Base-by-base conservation (phyloP, 2,113 vertebrate species). In the Syngnathoides biaculeatus region DNA sequence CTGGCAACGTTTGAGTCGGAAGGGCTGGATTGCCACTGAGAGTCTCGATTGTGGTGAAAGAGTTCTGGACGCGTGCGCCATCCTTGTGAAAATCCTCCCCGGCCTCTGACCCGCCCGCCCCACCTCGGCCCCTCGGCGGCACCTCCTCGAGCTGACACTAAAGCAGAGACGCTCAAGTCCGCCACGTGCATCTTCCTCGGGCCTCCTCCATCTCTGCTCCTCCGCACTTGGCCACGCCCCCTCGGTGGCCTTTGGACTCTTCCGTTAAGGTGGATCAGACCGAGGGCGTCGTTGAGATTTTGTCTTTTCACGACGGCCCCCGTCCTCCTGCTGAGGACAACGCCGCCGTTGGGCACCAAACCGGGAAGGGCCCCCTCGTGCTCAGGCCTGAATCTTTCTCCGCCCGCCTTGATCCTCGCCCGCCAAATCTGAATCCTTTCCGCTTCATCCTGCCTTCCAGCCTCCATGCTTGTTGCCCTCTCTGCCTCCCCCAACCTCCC, bases 311-410 rank as follows among this genome's bases (percentile, higher is more conserved):
- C 84, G 47, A 48, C 85, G 40, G 82, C 86, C 55, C 92, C 84
- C 94, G 94, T 81, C 94, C 74, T 95, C 39, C 93, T 92, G 55
- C 91, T 79, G 65, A 93, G 86, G 83, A 87, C 75, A 82, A 93
- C n/a, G 59, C 77, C 63, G 24, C 80, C 80, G 9, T 92, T 89
- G 39, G 81, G 73, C 39, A 75, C 72, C 63, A 70, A 89, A 48
- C 84, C 93, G 77, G 79, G 91, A 82, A 42, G 92, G 89, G 30
- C 5, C 60, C 73, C 71, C 70, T 75, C 62, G 8, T 69, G 68
- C 70, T 78, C 81, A 65, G 79, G 58, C 64, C 73, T 19, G 68
- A 72, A 9, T 55, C 67, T 50, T 65, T 71, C 50, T 53, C 20
- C 57, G 13, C 30, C 45, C 72, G 50, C 74, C 22, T 43, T 59